Conservation (phyloP, 2,888 invertebrate genomes). For the Hecatera dysodea region DNA sequence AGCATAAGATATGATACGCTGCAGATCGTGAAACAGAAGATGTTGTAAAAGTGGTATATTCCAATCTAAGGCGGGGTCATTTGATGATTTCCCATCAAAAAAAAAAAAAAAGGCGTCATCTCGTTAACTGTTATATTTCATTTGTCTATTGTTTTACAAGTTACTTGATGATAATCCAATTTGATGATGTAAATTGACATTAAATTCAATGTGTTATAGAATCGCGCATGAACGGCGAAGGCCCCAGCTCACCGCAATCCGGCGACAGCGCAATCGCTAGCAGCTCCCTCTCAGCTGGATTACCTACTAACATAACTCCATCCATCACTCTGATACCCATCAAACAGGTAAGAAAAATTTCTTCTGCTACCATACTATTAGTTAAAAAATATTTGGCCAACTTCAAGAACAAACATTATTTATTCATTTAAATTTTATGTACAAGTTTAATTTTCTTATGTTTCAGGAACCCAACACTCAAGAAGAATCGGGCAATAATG, state of each 20-base stretch:
- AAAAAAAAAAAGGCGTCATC: not conserved
- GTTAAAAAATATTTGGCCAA: not conserved
- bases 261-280: constrained; percentile 95
- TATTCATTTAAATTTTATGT: not conserved
- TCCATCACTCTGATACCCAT: constrained; percentile 97
- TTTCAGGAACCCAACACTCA: constrained; percentile 81
- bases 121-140: not conserved
- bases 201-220: constrained; percentile 68
- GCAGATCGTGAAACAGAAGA: too few relatives aligned
- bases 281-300: constrained; percentile 92
- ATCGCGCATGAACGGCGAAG: constrained; percentile 92
- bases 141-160: not conserved
- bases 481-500: constrained; percentile 79
- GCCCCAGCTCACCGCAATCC: constrained; percentile 95
- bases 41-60: not conserved
- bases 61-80: too few relatives aligned
- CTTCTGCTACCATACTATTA: not conserved
- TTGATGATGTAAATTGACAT: not conserved
- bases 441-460: constrained; percentile 22
- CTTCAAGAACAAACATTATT: not conserved
- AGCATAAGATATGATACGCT: too few relatives aligned
- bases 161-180: too few relatives aligned
- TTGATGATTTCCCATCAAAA: too few relatives aligned
- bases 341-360: constrained; percentile 91
- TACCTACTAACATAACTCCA: constrained; percentile 93